A percentile compares a stretch with the other conserved stretches of the same genome.
Conservation (phyloP, 2,797 vertebrate species). For the Zalophus californianus region DNA sequence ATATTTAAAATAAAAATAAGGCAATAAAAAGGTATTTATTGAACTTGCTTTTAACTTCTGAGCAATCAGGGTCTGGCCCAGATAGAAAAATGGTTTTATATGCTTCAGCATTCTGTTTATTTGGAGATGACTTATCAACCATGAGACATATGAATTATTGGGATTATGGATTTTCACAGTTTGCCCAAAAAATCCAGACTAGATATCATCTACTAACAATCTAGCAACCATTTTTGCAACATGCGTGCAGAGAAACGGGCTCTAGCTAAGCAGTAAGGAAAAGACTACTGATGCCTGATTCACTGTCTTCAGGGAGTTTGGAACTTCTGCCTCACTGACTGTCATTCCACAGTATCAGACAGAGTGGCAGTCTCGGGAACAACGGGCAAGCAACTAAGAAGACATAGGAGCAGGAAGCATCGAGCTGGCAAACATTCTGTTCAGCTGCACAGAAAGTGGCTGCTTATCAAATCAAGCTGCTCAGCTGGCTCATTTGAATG, state of each 20-base stretch:
- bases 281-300: background rate
- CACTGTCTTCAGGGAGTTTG: background rate
- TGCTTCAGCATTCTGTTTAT: background rate
- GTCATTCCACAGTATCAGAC: background rate
- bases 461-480: background rate
- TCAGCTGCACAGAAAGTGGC: background rate
- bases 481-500: background rate
- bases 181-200: background rate
- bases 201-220: background rate
- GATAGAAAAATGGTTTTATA: background rate
- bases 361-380: background rate
- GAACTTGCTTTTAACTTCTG: constrained; percentile 53
- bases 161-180: background rate
- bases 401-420: background rate
- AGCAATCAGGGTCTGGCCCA: background rate
- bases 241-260: background rate
- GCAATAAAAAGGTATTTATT: constrained; percentile 55
- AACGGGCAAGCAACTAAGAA: background rate
- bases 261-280: too few species aligned
- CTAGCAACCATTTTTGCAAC: background rate
- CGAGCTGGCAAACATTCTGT: background rate
- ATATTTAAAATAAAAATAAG: constrained; percentile 73
- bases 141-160: background rate
- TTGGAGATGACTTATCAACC: background rate
- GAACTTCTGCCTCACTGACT: background rate